phyloP scores from a whole-genome alignment of 2,888 invertebrate genomes.

The Silvanus unidentatus region DNA sequence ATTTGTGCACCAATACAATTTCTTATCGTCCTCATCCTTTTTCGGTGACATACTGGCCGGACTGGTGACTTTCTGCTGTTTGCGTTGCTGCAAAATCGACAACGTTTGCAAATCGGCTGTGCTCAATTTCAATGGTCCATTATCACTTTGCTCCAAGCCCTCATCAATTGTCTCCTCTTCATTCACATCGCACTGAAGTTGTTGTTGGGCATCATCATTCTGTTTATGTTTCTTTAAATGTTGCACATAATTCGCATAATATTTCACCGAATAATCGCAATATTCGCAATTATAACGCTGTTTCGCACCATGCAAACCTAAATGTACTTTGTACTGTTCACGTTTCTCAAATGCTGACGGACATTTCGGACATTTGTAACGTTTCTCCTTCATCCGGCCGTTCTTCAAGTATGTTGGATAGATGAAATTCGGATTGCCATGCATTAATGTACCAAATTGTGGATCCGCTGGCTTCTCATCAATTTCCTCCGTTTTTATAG shows the following conservation, averaged over 20 bases:
- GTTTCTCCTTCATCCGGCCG: constrained; percentile 67
- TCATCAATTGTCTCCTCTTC: constrained; percentile 39
- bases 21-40: constrained; percentile 51
- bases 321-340: constrained; percentile 76
- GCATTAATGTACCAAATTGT: constrained; percentile 62
- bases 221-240: constrained; percentile 75
- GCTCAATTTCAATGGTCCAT: constrained; percentile 52
- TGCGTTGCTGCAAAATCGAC: constrained; percentile 53
- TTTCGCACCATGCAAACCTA: constrained; percentile 75
- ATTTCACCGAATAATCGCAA: constrained; percentile 85
- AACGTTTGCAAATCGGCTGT: constrained; percentile 59
- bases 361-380: constrained; percentile 79
- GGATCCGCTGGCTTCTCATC: constrained; percentile 52
- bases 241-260: constrained; percentile 77
- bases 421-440: constrained; percentile 70
- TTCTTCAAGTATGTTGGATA: constrained; percentile 71
- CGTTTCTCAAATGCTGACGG: constrained; percentile 83
- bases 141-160: constrained; percentile 35
- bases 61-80: not conserved
- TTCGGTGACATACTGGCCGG: not conserved
- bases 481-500: constrained; percentile 27
- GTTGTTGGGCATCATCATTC: constrained; percentile 61
- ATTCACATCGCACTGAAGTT: constrained; percentile 34
- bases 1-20: constrained; percentile 62
- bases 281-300: constrained; percentile 76